These are phyloP conservation scores for Antigone vipio DNA, from an alignment of 2,113 vertebrate species.

Conservation along the genomic window DNA sequence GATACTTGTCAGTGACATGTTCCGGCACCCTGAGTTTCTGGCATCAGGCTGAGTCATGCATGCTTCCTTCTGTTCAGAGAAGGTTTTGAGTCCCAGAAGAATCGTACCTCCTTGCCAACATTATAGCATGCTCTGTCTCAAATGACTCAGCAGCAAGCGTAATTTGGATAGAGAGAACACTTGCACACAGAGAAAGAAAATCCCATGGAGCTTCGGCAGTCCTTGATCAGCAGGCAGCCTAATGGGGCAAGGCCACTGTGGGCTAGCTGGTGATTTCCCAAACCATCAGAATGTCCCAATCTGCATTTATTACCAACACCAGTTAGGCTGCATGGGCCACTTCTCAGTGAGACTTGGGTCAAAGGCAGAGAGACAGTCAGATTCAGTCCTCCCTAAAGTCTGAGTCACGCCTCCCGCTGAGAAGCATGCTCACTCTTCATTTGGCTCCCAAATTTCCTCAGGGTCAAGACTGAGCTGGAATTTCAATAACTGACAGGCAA, in stretches of 20 bases:
- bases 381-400: not conserved
- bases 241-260: not conserved
- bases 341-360: not conserved
- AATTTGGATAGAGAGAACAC: not conserved
- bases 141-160: not conserved
- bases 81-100: not conserved
- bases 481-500: not conserved
- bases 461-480: not conserved
- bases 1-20: not conserved
- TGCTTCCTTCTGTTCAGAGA: not conserved
- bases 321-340: not conserved
- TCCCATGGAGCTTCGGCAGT: not conserved
- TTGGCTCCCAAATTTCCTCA: not conserved
- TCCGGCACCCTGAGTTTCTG: not conserved
- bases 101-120: not conserved
- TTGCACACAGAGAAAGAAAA: not conserved
- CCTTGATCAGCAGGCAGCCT: not conserved
- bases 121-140: not conserved
- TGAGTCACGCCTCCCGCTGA: not conserved
- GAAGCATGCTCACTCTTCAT: not conserved
- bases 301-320: not conserved
- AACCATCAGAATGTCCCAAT: not conserved
- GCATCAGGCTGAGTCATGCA: not conserved
- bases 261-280: not conserved
- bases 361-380: not conserved